Conservation (phyloP, 2,797 vertebrate species). For the Argya squamiceps region DNA sequence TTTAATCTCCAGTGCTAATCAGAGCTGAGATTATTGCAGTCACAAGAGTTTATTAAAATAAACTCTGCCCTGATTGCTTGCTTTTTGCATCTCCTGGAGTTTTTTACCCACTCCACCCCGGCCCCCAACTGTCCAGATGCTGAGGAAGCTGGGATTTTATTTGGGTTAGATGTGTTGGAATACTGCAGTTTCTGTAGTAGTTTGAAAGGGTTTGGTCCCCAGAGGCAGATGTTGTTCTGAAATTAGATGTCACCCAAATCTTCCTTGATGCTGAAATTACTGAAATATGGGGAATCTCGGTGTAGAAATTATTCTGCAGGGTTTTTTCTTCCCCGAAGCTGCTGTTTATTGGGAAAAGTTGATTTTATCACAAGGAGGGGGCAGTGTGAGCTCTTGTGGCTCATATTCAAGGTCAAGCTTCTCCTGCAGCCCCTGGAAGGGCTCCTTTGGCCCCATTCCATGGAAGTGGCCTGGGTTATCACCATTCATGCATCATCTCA, state of each 20-base stretch:
- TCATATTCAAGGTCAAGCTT: not conserved
- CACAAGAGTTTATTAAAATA: not conserved
- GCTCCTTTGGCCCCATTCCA: not conserved
- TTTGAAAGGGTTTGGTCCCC: not conserved
- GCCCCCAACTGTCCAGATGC: not conserved
- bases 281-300: not conserved
- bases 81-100: not conserved
- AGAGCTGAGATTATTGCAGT: slow-evolving; percentile 31
- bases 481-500: not conserved
- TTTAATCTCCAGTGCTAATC: slow-evolving; percentile 40
- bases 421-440: not conserved
- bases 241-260: not conserved
- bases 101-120: not conserved
- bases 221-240: not conserved
- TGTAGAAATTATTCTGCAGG: not conserved
- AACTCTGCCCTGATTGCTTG: not conserved
- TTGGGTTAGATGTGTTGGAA: not conserved
- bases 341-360: not conserved
- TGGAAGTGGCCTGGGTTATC: not conserved
- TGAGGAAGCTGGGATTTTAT: not conserved
- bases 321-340: not conserved
- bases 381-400: not conserved
- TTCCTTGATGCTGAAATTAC: not conserved
- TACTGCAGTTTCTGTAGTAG: not conserved
- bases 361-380: accelerated